phyloP scores from a whole-genome alignment of 2,797 vertebrate genomes.

The Enteromius treurensis region DNA sequence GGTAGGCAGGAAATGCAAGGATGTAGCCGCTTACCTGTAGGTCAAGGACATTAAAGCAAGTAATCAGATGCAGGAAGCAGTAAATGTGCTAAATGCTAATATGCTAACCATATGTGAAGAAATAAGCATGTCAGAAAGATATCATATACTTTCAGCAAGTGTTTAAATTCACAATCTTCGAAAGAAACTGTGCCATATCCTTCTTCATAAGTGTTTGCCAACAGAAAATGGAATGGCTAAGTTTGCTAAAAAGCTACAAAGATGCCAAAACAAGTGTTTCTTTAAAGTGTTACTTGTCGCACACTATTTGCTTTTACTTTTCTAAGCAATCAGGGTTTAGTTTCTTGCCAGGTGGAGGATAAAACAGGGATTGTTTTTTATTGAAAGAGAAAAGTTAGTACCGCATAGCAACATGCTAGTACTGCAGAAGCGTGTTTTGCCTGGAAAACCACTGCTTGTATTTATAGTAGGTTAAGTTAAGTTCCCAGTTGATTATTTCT shows the following conservation, averaged over 20 bases:
- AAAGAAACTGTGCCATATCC: slow-evolving; percentile 8
- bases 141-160: neutral
- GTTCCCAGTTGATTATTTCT: neutral
- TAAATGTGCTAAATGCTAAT: slow-evolving; percentile 29
- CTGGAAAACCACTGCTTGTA: neutral
- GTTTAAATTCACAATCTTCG: neutral
- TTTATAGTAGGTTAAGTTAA: neutral
- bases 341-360: neutral
- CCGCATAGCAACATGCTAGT: neutral
- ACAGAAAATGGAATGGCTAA: neutral
- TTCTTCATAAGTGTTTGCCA: slow-evolving; percentile 3
- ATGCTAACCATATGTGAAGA: slow-evolving; percentile 19
- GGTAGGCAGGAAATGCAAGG: slow-evolving; percentile 30
- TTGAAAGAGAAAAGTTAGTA: neutral
- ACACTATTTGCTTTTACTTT: neutral
- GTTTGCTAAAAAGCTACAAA: slow-evolving; percentile 11
- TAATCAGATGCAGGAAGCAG: slow-evolving; percentile 29
- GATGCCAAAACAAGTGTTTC: slow-evolving; percentile 23
- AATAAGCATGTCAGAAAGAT: neutral
- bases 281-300: slow-evolving; percentile 18
- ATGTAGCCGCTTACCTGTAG: slow-evolving; percentile 10
- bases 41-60: slow-evolving; percentile 35
- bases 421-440: neutral
- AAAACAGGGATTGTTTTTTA: neutral
- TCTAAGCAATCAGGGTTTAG: neutral